These are phyloP conservation scores for Smutsia temminckii DNA, from an alignment of 2,797 vertebrate genomes.

Conservation along the genomic window DNA sequence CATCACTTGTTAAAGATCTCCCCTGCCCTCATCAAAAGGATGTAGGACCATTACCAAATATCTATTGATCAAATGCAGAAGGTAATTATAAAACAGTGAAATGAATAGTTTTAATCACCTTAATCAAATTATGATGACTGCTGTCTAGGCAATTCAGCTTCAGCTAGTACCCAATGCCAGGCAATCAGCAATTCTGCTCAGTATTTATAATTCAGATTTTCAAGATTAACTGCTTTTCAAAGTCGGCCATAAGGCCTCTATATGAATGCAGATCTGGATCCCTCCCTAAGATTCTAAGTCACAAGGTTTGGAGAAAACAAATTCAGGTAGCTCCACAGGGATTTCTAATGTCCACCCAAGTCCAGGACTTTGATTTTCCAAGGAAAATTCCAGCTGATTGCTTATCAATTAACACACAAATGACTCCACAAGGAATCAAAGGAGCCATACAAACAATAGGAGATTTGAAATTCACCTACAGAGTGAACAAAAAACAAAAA, in stretches of 20 bases:
- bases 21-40: neutral
- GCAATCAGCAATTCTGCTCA: neutral
- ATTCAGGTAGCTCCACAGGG: neutral
- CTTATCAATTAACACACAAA: neutral
- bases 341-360: neutral
- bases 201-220: neutral
- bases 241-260: neutral
- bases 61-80: neutral
- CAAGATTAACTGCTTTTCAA: constrained; percentile 8
- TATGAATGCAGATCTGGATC: neutral
- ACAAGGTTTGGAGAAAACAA: neutral
- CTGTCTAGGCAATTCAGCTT: neutral
- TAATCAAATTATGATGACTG: neutral
- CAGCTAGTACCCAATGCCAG: neutral
- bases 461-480: neutral
- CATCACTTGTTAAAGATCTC: neutral
- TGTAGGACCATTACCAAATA: neutral
- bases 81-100: neutral
- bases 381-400: neutral
- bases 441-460: neutral
- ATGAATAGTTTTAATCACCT: neutral
- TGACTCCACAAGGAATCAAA: neutral
- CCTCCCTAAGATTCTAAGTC: neutral
- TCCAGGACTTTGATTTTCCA: neutral
- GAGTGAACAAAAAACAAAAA: neutral